Evolutionary conservation across 2,113 vertebrate species (phyloP), one percentile per base, ranked within the genome.

Genomic region (Cyprinodon variegatus): DNA sequence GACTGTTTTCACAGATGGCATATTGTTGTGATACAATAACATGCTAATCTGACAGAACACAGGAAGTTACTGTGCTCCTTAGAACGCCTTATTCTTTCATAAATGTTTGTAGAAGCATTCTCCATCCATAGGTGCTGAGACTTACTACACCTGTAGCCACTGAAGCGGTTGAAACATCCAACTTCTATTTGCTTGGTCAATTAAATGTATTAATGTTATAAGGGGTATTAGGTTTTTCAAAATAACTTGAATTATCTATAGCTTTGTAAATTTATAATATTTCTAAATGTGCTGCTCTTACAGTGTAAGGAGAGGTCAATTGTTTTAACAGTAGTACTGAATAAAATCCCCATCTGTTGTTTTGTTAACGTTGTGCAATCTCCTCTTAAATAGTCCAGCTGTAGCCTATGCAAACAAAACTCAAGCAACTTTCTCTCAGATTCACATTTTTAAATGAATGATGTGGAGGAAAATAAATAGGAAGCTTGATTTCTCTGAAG

Each of bases 401-500:
- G 5, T 66, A 65, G n/a, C 22, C 64, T 15, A n/a, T 11, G 10
- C 17, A 45, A 43, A 36, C 50, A 9, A 57, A 50, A 69, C 72
- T 70, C 61, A 74, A 59, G 48, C 64, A 17, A 68, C 59, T 5
- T 15, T 39, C 15, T 69, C 20, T 46, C 62, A 68, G 59, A 50
- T 69, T 68, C 61, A 17, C 0, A 4, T 9, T 36, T 20, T 65
- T 11, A 61, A 73, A 67, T 66, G 67, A 79, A 50, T 11, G 43
- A 43, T 41, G 17, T 11, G 22, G 48, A 8, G 37, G 29, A 75
- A 72, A 53, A 40, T 29, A 77, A 68, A 61, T 65, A 17, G 29
- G 37, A 70, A 75, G 66, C 38, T 67, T 29, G 2, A 13, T 45
- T 74, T 81, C 64, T 61, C 59, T 0, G 59, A 76, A 81, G 59